phyloP scores from a whole-genome alignment of 1,140 invertebrate genomes.

The Heliconius congener region DNA sequence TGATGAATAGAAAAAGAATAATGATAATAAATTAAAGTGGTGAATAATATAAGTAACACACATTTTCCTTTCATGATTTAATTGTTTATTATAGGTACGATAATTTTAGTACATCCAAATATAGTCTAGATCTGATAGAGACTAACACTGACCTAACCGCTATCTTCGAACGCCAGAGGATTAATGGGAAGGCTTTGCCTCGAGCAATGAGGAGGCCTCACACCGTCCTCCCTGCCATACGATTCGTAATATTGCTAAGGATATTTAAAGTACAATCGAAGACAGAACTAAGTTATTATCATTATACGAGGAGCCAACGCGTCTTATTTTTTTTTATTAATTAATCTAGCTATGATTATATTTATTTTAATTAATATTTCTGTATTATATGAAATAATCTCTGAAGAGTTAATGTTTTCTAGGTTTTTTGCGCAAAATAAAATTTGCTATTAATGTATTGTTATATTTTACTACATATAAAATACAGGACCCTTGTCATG shows the following conservation, averaged over 20 bases:
- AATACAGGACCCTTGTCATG: too few species aligned
- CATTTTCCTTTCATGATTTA: conserved; percentile 23
- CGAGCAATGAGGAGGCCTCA: neutral
- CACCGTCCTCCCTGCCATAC: neutral
- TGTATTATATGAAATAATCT: too few species aligned
- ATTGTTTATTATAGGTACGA: too few species aligned
- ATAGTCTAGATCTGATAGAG: neutral
- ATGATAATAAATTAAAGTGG: conserved; percentile 46
- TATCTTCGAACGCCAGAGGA: conserved; percentile 8
- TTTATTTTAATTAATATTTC: too few species aligned
- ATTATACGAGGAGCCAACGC: neutral
- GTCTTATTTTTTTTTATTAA: neutral
- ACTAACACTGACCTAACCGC: neutral
- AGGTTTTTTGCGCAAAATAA: too few species aligned
- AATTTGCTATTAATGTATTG: too few species aligned
- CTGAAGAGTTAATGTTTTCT: too few species aligned
- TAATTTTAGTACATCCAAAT: neutral
- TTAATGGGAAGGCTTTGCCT: conserved; percentile 2
- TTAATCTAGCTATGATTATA: neutral
- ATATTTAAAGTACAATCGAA: conserved; percentile 5
- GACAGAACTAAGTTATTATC: neutral
- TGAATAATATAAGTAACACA: conserved; percentile 24
- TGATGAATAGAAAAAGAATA: conserved; percentile 47
- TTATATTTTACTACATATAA: too few species aligned
- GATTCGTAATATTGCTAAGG: neutral